phyloP scores from a whole-genome alignment of 2,113 vertebrate genomes.

The Hippocampus comes region DNA sequence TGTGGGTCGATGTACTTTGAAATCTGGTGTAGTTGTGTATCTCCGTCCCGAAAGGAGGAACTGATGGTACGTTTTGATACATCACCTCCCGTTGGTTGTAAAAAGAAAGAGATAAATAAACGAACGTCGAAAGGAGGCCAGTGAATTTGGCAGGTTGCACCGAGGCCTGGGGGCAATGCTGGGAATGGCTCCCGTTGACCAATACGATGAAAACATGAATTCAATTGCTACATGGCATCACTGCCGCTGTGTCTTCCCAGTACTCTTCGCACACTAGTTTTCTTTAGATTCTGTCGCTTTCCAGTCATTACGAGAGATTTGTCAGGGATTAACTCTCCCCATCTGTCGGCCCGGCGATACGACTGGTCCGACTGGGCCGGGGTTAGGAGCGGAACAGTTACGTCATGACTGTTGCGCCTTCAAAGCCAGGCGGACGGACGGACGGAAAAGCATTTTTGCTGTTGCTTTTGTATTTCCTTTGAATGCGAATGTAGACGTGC shows the following conservation, averaged over 20 bases:
- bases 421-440: conserved; percentile 51
- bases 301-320: conserved; percentile 41
- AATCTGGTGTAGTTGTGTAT: background rate
- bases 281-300: conserved; percentile 13
- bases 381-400: conserved; percentile 23
- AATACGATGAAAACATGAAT: conserved; percentile 14
- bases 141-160: conserved; percentile 57
- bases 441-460: conserved; percentile 26
- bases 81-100: background rate
- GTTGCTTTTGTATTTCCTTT: conserved; percentile 6
- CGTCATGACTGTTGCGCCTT: conserved; percentile 39
- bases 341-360: conserved; percentile 39
- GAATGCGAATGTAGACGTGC: background rate
- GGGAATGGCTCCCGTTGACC: conserved; percentile 26
- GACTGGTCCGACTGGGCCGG: conserved; percentile 46
- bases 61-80: background rate
- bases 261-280: conserved; percentile 2
- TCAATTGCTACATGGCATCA: conserved; percentile 23
- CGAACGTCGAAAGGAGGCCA: conserved; percentile 46
- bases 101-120: conserved; percentile 21
- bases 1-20: background rate
- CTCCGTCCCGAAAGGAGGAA: background rate
- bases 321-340: conserved; percentile 21
- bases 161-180: conserved; percentile 29
- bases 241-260: conserved; percentile 8